phyloP scores from a whole-genome alignment of 2,888 invertebrate species.

The Amiota communis region DNA sequence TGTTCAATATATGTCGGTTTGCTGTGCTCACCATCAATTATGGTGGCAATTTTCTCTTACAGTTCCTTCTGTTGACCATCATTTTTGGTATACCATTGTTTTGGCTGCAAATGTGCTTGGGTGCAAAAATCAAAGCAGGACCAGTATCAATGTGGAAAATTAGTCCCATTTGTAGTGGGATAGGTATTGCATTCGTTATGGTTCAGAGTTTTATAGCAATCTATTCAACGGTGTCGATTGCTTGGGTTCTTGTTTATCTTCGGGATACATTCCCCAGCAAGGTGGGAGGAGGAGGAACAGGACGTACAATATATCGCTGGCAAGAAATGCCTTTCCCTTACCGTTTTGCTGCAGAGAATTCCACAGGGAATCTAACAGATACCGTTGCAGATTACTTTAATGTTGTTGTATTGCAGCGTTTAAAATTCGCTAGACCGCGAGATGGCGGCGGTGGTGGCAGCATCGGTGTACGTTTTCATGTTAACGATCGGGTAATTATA shows the following conservation, averaged over 20 bases:
- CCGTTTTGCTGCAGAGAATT: slow-evolving; percentile 73
- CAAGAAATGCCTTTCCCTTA: slow-evolving; percentile 74
- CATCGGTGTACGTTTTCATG: slow-evolving; percentile 64
- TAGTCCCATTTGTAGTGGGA: slow-evolving; percentile 92
- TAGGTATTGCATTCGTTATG: slow-evolving; percentile 86
- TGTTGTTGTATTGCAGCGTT: slow-evolving; percentile 82
- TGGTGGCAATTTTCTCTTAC: slow-evolving; percentile 89
- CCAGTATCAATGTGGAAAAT: slow-evolving; percentile 95
- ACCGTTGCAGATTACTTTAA: slow-evolving; percentile 90
- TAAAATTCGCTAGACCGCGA: slow-evolving; percentile 69
- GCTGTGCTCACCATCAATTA: slow-evolving; percentile 89
- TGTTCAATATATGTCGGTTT: slow-evolving; percentile 91
- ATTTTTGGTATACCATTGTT: slow-evolving; percentile 88
- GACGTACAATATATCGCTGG: slow-evolving; percentile 57
- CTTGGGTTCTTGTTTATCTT: slow-evolving; percentile 93
- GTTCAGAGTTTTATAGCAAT: slow-evolving; percentile 87
- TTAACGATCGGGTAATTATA: slow-evolving; percentile 69
- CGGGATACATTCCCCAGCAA: slow-evolving; percentile 84
- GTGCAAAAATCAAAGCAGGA: slow-evolving; percentile 87
- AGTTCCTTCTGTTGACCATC: slow-evolving; percentile 88
- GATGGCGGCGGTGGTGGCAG: slow-evolving; percentile 53
- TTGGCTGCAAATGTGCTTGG: slow-evolving; percentile 88
- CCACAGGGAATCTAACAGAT: slow-evolving; percentile 80
- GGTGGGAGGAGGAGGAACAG: not conserved
- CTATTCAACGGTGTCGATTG: slow-evolving; percentile 90